Evolutionary conservation across 30 jellyfish, hydroid and myxozoan species (phyloP).

Genomic region (Haliclystus octoradiatus): DNA sequence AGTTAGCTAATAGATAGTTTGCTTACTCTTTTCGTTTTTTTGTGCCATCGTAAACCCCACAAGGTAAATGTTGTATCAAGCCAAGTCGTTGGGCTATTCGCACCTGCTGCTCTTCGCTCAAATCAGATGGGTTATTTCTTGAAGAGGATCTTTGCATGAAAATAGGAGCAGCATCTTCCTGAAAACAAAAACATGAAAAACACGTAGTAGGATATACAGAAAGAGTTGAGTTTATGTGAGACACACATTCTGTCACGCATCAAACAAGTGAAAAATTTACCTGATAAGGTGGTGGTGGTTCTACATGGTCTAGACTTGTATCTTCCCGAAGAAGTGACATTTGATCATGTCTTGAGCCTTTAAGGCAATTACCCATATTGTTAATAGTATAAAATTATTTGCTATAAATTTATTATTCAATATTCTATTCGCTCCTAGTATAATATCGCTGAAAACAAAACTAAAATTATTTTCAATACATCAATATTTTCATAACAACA

Average conservation of each 20-base stretch:
- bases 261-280: constrained; percentile 14
- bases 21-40: constrained; percentile 74
- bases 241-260: constrained; percentile 17
- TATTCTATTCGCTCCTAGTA: too few relatives aligned
- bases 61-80: constrained; percentile 59
- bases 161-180: constrained; percentile 82
- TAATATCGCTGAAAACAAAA: too few relatives aligned
- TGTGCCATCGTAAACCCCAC: constrained; percentile 82
- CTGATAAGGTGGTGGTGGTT: constrained; percentile 80
- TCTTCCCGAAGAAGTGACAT: constrained; percentile 56
- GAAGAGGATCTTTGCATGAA: constrained; percentile 33
- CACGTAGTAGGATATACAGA: too few relatives aligned
- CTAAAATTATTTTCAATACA: too few relatives aligned
- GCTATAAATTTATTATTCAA: too few relatives aligned
- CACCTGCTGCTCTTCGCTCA: constrained; percentile 72
- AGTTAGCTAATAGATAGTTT: too few relatives aligned
- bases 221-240: constrained; percentile 28
- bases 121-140: too few relatives aligned
- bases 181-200: neutral
- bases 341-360: constrained; percentile 39
- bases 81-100: constrained; percentile 84
- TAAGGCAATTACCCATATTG: constrained; percentile 55
- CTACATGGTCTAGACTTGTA: constrained; percentile 58
- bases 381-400: too few relatives aligned
- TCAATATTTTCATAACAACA: too few relatives aligned